Base-by-base conservation (phyloP, 1,140 invertebrate genomes). In the Scaptomyza montana region DNA sequence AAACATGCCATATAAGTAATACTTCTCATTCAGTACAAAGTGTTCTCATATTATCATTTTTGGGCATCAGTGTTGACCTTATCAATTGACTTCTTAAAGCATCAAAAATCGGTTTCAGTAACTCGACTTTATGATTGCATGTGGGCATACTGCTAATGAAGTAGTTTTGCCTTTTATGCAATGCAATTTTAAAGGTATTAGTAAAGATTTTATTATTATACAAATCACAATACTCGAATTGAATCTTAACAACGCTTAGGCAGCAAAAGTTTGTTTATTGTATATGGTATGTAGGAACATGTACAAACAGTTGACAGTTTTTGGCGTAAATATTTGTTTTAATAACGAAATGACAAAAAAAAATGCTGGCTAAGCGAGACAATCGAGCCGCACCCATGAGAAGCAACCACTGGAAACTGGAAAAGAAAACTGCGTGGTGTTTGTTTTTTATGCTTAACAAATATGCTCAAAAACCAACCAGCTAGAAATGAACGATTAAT, bases 341-440 rank as follows among this genome's bases (percentile, higher is more conserved):
- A 86, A 71, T 80, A 80, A 75, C 7, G 33, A 13, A 77, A 71
- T 25, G 21, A 25, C 54, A 67, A 56, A 12, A 43, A 43, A 66
- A 63, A 64, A 49, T 21, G 39, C 56, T 59, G 13, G 55, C 16
- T 54, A 63, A 53, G 55, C 64, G 39, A 51, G 13, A 46, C 59
- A 51, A 76, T 63, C 36, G 57, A 65, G 51, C 84, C 82, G 68
- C 84, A 63, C 84, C 84, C 84, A 71, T 43, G 50, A 61, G 51
- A 43, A 41, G 56, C 57, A 74, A 65, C 45, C 51, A 81, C 56
- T 70, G 81, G 65, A 82, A 78, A 82, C 65, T 64, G 60, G 62
- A 77, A 73, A 78, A 84, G 77, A 65, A 85, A 77, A 77, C 81
- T 85, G 74, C 80, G 77, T 85, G 74, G 71, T 70, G 80, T 51